Evolutionary conservation across 2,113 vertebrate genomes (phyloP).

Genomic region (Aleadryas rufinucha): DNA sequence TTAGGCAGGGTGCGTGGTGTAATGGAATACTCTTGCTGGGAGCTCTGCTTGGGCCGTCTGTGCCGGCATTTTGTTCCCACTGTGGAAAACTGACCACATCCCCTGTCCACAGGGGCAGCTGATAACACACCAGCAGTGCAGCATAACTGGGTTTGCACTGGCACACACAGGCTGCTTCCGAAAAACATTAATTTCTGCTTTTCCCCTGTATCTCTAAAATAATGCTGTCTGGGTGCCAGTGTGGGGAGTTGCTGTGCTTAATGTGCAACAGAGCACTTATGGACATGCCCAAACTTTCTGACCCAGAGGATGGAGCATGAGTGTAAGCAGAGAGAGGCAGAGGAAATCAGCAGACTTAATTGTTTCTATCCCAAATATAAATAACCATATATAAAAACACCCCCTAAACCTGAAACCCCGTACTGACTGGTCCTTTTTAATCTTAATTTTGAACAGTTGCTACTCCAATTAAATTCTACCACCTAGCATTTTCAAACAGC

Average conservation of each 20-base stretch:
- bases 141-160: background rate
- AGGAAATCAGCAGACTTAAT: background rate
- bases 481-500: constrained; percentile 79
- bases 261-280: background rate
- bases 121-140: background rate
- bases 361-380: constrained; percentile 44
- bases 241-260: background rate
- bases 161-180: background rate
- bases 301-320: background rate
- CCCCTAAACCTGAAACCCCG: constrained; percentile 16
- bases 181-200: background rate
- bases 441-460: constrained; percentile 81
- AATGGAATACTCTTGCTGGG: background rate
- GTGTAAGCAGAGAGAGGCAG: background rate
- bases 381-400: constrained; percentile 21
- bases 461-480: constrained; percentile 81
- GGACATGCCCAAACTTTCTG: background rate
- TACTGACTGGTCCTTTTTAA: constrained; percentile 69
- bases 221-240: background rate
- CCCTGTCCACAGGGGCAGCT: background rate
- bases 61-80: background rate
- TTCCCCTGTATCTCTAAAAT: background rate
- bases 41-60: background rate
- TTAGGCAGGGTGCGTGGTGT: background rate
- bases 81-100: background rate